Percentiles rank a stretch among this genome's conserved stretches.
Evolutionary conservation across 2,888 invertebrate genomes (phyloP).

Genomic region (Hyalella azteca): DNA sequence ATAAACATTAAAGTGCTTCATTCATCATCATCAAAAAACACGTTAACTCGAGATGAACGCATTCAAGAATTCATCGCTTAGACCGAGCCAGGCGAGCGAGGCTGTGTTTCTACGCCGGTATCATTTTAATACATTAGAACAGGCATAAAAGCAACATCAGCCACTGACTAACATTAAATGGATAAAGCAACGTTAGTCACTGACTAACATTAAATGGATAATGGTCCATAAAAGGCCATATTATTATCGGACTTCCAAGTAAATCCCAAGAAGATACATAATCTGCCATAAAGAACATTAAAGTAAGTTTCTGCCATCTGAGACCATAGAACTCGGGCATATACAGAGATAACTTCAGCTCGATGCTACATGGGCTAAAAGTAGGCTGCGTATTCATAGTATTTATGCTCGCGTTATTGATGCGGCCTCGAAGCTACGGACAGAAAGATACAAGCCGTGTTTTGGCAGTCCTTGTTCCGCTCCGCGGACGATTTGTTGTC

Average conservation of each 20-base stretch:
- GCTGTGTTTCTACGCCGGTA: too few relatives aligned
- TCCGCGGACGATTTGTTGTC: too few relatives aligned
- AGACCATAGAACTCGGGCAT: too few relatives aligned
- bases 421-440: too few relatives aligned
- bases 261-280: conserved; percentile 38
- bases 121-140: conserved; percentile 35
- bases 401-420: too few relatives aligned
- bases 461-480: too few relatives aligned
- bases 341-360: too few relatives aligned
- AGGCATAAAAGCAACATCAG: conserved; percentile 38
- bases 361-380: too few relatives aligned
- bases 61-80: conserved; percentile 8
- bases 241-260: conserved; percentile 38
- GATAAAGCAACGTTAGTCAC: conserved; percentile 37
- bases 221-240: conserved; percentile 30
- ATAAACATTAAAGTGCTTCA: conserved; percentile 24
- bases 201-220: conserved; percentile 39
- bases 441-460: too few relatives aligned
- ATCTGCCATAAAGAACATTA: conserved; percentile 35
- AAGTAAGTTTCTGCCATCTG: conserved; percentile 31
- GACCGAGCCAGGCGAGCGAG: background rate
- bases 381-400: too few relatives aligned
- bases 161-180: conserved; percentile 32
- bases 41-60: conserved; percentile 24
- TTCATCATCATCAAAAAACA: conserved; percentile 21